phyloP scores from a whole-genome alignment of 2,888 invertebrate genomes.

The Cantharis rustica region DNA sequence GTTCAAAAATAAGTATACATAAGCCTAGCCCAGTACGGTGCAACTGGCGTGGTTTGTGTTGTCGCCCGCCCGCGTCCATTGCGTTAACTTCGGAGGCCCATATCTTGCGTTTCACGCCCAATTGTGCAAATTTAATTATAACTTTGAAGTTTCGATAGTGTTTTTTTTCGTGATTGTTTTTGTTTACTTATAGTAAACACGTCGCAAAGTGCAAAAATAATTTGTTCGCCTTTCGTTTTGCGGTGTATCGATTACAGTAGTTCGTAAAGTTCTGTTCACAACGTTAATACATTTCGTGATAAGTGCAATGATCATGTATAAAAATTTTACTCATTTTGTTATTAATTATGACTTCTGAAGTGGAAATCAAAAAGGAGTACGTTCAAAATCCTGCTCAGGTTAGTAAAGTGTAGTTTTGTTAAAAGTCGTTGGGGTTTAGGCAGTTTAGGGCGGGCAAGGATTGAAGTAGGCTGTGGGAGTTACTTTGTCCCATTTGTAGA shows the following conservation, averaged over 20 bases:
- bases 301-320: conserved; percentile 38
- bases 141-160: background rate
- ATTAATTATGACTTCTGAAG: conserved; percentile 43
- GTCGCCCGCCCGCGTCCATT: conserved; percentile 54
- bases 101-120: conserved; percentile 39
- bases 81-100: conserved; percentile 17
- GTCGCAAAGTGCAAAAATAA: background rate
- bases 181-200: background rate
- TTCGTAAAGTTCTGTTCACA: conserved; percentile 33
- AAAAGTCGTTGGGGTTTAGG: conserved; percentile 24
- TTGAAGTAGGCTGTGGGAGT: conserved; percentile 48
- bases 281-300: conserved; percentile 24
- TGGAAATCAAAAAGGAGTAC: conserved; percentile 47
- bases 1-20: conserved; percentile 6
- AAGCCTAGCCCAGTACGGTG: conserved; percentile 40
- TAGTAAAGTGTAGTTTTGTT: conserved; percentile 30
- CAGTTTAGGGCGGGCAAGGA: conserved; percentile 41
- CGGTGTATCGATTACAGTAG: conserved; percentile 14
- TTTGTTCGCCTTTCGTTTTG: background rate
- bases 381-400: conserved; percentile 48
- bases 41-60: conserved; percentile 56
- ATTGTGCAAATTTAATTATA: conserved; percentile 28
- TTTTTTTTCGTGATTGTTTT: background rate
- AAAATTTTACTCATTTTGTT: conserved; percentile 25
- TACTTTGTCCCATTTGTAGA: conserved; percentile 45